Percentiles rank a stretch among this genome's conserved stretches.
phyloP scores from a whole-genome alignment of 1,140 invertebrate genomes.

The Orchesella cincta region DNA sequence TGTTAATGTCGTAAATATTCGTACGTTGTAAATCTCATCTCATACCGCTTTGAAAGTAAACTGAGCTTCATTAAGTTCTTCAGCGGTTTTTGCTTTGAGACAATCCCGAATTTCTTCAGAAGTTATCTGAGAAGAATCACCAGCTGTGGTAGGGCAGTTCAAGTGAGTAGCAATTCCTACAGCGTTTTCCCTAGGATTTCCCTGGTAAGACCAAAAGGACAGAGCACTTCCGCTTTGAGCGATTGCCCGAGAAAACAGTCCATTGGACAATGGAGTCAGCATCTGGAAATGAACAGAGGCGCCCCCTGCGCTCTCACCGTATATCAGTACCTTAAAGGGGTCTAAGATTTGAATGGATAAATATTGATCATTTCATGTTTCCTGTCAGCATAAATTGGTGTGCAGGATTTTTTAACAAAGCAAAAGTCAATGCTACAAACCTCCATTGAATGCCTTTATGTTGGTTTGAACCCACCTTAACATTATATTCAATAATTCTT shows the following conservation, averaged over 20 bases:
- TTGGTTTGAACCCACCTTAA: too few species aligned
- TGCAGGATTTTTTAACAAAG: too few species aligned
- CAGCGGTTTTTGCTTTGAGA: not conserved
- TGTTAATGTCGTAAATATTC: not conserved
- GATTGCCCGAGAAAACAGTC: slow-evolving; percentile 14
- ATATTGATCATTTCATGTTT: too few species aligned
- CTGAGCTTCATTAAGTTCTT: not conserved
- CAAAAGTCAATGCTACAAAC: too few species aligned
- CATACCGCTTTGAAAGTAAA: not conserved
- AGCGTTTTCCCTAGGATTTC: slow-evolving; percentile 68
- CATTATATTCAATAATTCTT: too few species aligned
- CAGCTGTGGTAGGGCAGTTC: slow-evolving; percentile 65
- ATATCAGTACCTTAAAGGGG: not conserved
- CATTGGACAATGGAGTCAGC: not conserved
- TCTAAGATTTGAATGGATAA: too few species aligned
- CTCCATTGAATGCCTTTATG: too few species aligned
- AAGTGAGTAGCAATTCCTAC: slow-evolving; percentile 65
- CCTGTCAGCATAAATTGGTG: too few species aligned
- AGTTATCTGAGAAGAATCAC: not conserved
- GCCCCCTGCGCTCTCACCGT: slow-evolving; percentile 1
- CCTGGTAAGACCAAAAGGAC: slow-evolving; percentile 68
- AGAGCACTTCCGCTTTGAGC: slow-evolving; percentile 24
- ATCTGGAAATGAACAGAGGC: not conserved
- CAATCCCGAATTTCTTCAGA: not conserved
- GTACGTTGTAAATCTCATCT: not conserved